Conservation (phyloP, 2,797 vertebrate genomes). For the Pseudochirops corinnae region DNA sequence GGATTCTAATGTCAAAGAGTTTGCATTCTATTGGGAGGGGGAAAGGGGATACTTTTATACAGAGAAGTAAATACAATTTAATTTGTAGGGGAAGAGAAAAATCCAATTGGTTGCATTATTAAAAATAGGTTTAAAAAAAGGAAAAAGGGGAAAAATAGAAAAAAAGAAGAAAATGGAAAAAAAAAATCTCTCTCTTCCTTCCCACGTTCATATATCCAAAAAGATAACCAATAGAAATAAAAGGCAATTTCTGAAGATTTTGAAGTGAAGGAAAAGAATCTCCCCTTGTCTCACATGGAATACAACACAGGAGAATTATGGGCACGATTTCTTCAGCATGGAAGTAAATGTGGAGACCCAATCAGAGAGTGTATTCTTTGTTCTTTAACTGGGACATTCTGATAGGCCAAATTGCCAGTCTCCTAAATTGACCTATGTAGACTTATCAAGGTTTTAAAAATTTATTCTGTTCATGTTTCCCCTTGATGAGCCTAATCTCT, state of each 20-base stretch:
- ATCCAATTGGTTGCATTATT: not conserved
- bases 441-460: not conserved
- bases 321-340: not conserved
- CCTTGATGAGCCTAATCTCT: not conserved
- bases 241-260: not conserved
- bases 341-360: not conserved
- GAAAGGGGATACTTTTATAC: not conserved
- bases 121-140: not conserved
- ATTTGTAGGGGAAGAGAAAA: not conserved
- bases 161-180: not conserved
- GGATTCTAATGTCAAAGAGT: not conserved
- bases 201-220: not conserved
- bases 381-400: not conserved
- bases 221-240: not conserved
- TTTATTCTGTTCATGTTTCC: not conserved
- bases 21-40: not conserved
- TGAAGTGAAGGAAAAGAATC: not conserved
- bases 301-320: not conserved
- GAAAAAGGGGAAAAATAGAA: not conserved
- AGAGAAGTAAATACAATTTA: not conserved
- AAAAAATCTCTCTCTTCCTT: not conserved
- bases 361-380: accelerated
- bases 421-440: not conserved
- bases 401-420: not conserved
- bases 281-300: not conserved